Base-by-base conservation (phyloP, 2,797 vertebrate species). In the Simalia tracyae region DNA sequence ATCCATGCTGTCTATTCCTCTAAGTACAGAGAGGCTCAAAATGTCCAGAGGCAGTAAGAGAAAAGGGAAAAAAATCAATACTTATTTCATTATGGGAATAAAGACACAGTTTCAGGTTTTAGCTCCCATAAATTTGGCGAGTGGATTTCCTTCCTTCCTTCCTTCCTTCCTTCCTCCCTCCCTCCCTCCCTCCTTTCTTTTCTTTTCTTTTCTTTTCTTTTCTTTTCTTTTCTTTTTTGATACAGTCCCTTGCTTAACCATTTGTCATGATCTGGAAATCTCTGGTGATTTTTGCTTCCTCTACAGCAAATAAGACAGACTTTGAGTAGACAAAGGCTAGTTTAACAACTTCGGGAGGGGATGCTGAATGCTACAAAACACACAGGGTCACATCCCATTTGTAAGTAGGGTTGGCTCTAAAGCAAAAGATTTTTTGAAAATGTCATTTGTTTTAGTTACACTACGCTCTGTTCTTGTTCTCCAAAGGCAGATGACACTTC, bases 1-100 rank as follows among this genome's bases (percentile, higher is more conserved):
- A 36, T 36, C 96, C 96, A 81, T 96, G 90, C 93, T 96, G 93
- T 96, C 31, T 84, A 97, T 61, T 93, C 95, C 96, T 96, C 93
- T 96, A 91, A 94, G 64, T 87, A 94, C 96, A 92, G 93, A 57
- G 93, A 88, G 92, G 92, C 2, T 0, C 1, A 87, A 31, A 64
- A 81, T 9, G 1, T 3, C 1, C 42, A 60, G 46, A 68, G 50
- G 36, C 54, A 15, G 0, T 91, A 56, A 59, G 92, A 86, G 94
- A 57, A 91, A 94, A 54, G 31, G 3, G 3, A 22, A 11, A 14
- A 46, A 95, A 91, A 94, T 54, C 22, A 0, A 19, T 26, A 92
- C 87, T 63, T 28, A 64, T 90, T 95, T 94, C 76, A 31, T 86
- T 24, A 54, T 15, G 8, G 9, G 60, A 90, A 76, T 88, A 86